Evolutionary conservation across 1,140 invertebrate genomes (phyloP).

Genomic region (Drosophila obscura): DNA sequence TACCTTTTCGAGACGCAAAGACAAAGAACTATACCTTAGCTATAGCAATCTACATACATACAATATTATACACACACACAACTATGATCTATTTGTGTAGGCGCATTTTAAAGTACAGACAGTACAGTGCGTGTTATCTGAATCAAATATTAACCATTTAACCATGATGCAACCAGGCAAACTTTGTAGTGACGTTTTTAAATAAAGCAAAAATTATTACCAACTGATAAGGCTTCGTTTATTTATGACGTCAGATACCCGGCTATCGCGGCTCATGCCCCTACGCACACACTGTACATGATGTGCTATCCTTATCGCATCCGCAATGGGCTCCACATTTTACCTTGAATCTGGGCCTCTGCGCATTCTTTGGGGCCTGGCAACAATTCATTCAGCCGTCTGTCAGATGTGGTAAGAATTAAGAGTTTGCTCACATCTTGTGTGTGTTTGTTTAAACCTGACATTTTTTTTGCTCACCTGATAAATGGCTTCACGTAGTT

Average conservation of each 20-base stretch:
- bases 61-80: conserved; percentile 26
- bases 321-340: conserved; percentile 27
- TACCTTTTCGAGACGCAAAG: conserved; percentile 68
- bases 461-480: too few relatives aligned
- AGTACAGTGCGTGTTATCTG: conserved; percentile 63
- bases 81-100: conserved; percentile 69
- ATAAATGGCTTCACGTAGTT: too few relatives aligned
- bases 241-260: conserved; percentile 52
- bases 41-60: conserved; percentile 19
- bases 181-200: conserved; percentile 84
- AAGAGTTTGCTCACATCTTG: conserved; percentile 2
- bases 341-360: conserved; percentile 9
- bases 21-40: conserved; percentile 46
- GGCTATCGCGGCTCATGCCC: background rate
- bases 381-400: conserved; percentile 20
- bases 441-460: conserved; percentile 8
- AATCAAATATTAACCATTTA: conserved; percentile 76
- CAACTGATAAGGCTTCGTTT: conserved; percentile 39
- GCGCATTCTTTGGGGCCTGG: conserved; percentile 15
- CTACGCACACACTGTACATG: conserved; percentile 32
- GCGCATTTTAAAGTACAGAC: conserved; percentile 67
- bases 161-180: conserved; percentile 67
- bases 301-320: conserved; percentile 15
- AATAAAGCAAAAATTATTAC: conserved; percentile 77
- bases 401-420: conserved; percentile 21